Conservation (phyloP, 2,113 vertebrate species). For the Chionomys nivalis region DNA sequence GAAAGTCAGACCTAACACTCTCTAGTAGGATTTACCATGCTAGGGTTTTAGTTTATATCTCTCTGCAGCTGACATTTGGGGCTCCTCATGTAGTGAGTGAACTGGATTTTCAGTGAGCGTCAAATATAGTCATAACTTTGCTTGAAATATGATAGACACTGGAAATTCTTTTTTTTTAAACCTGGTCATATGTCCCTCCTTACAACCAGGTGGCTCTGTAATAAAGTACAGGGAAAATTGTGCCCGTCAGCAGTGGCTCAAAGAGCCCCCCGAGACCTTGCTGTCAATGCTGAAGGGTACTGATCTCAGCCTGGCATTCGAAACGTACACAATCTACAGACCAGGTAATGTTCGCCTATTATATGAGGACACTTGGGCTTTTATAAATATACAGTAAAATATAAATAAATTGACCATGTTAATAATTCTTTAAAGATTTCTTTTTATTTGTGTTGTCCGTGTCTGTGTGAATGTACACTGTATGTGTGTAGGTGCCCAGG, state of each 20-base stretch:
- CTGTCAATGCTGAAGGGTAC: conserved; percentile 90
- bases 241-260: conserved; percentile 89
- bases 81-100: not conserved
- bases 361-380: not conserved
- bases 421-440: not conserved
- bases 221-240: conserved; percentile 79
- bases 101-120: not conserved
- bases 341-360: conserved; percentile 83
- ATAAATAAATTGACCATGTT: not conserved
- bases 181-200: not conserved
- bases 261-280: conserved; percentile 87
- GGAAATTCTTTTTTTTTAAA: not conserved
- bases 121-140: not conserved
- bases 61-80: not conserved
- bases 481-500: not conserved
- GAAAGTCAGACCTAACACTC: not conserved
- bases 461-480: not conserved
- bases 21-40: not conserved
- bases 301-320: conserved; percentile 89
- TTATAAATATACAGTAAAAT: not conserved
- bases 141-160: not conserved
- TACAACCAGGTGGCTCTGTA: conserved; percentile 81
- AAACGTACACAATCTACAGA: conserved; percentile 92
- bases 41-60: not conserved
- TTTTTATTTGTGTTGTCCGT: not conserved